Conservation (phyloP, 2,888 invertebrate genomes). For the Athalia rosae region DNA sequence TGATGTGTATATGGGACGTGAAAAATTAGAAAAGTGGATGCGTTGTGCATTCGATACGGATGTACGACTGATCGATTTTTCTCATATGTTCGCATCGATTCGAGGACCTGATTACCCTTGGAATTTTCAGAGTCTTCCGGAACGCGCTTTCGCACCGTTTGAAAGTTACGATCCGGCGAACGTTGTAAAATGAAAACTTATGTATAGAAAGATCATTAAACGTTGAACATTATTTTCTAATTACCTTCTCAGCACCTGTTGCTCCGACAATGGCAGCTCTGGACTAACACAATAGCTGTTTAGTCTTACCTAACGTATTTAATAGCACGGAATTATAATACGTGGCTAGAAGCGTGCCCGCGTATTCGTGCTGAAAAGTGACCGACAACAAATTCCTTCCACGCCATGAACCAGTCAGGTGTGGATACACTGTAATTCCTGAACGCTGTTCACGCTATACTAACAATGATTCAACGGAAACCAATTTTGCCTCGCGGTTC, state of each 20-base stretch:
- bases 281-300: conserved; percentile 41
- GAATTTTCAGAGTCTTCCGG: no score
- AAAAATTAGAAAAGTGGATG: no score
- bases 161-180: conserved; percentile 9
- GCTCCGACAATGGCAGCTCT: conserved; percentile 43
- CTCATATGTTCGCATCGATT: no score
- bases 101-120: no score
- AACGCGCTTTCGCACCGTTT: not conserved
- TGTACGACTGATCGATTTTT: no score
- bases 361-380: conserved; percentile 22
- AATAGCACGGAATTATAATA: conserved; percentile 33
- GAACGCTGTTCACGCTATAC: not conserved
- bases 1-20: no score
- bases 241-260: conserved; percentile 42
- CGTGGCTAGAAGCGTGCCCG: conserved; percentile 8
- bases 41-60: no score
- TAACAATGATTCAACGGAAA: conserved; percentile 1
- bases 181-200: conserved; percentile 13
- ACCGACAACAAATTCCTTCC: conserved; percentile 15
- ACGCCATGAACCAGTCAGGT: not conserved
- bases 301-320: conserved; percentile 41
- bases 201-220: conserved; percentile 36
- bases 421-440: not conserved
- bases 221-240: conserved; percentile 36
- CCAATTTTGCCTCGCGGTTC: not conserved